A percentile compares a stretch with the other conserved stretches of the same genome.
Conservation (phyloP, 2,888 invertebrate species). For the Chalcosyrphus nemorum region DNA sequence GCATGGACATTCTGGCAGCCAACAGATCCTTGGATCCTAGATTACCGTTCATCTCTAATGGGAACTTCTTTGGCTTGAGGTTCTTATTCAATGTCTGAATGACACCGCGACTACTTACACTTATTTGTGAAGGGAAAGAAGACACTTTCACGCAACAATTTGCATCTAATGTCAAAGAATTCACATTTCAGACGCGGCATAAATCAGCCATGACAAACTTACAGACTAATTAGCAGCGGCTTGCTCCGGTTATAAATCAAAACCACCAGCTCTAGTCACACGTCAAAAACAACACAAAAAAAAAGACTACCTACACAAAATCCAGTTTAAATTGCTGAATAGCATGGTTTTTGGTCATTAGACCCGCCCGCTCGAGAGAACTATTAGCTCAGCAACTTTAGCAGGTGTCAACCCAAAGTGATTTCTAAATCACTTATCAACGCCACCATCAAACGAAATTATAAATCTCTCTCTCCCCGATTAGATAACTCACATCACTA, state of each 20-base stretch:
- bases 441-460: not conserved
- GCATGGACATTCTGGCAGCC: no score
- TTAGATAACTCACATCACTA: slow-evolving; percentile 31
- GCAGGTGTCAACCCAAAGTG: slow-evolving; percentile 22
- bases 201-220: no score
- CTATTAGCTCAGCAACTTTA: not conserved
- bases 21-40: no score
- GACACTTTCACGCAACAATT: no score
- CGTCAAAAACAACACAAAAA: not conserved
- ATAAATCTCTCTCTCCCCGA: slow-evolving; percentile 1
- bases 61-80: no score
- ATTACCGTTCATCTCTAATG: no score
- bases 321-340: slow-evolving; percentile 9
- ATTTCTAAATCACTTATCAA: slow-evolving; percentile 45
- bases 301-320: no score
- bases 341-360: slow-evolving; percentile 19
- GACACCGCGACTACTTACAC: no score
- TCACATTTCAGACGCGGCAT: no score
- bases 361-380: not conserved
- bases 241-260: not conserved
- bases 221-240: not conserved
- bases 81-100: no score
- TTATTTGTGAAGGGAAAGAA: no score
- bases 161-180: no score
- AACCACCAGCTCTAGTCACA: not conserved